Base-by-base conservation (phyloP, 2,113 vertebrate genomes). In the Bos taurus region DNA sequence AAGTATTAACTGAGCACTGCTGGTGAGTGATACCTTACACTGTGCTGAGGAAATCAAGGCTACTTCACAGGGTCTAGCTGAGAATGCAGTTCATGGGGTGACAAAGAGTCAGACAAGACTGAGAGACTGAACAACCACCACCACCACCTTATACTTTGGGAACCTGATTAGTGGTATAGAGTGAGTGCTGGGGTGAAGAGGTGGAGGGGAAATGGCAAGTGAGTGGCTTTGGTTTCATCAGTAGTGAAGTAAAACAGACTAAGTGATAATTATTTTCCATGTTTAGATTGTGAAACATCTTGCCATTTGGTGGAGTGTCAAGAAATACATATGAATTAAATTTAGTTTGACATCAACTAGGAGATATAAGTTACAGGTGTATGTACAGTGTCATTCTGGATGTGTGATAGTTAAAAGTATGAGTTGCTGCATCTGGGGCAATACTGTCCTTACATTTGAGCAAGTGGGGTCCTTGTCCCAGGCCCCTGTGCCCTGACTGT, bases 271-370 rank as follows among this genome's bases (percentile, higher is more conserved):
- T 59, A 54, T n/a, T 84, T 64, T 80, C 16, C 62, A 54, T 11
- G 43, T 87, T 92, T 17, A 83, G 50, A 54, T 48, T 67, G 26
- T 62, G 28, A 46, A 71, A 57, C 21, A 52, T 25, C 17, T 57
- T 46, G 9, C 64, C 11, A 19, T 85, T 90, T 94, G 54, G 19
- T 82, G 50, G 33, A 43, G 10, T 71, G 6, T 93, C 6, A 62
- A 81, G 94, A 83, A 86, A 95, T 83, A 59, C 16, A 10, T 91
- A 81, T 21, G 94, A 21, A 60, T 14, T 97, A 28, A 33, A 57
- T 56, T 67, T 59, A 59, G 25, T 67, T 64, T 50, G 17, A 36
- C 94, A 40, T 90, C 84, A 97, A 59, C 19, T 25, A 30, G 78
- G 83, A 43, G 46, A 33, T 33, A 9, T 2, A 36, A 57, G 57